Percentiles rank a stretch among this genome's conserved stretches.
Conservation (phyloP, 2,888 invertebrate genomes). For the Dicranocentrus wangi region DNA sequence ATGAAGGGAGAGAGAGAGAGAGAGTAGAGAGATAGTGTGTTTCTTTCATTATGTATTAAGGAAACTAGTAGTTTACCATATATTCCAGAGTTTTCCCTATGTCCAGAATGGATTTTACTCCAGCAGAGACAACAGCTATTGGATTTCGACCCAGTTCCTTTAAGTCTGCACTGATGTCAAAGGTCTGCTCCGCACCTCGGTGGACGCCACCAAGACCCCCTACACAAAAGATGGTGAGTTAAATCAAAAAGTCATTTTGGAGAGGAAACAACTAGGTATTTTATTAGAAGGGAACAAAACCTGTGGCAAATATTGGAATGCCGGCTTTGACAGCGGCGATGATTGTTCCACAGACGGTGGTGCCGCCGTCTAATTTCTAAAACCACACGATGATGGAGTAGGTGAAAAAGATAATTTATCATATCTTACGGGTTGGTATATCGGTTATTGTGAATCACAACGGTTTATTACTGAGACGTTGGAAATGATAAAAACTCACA, state of each 20-base stretch:
- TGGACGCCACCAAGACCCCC: constrained; percentile 94
- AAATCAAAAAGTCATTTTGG: neutral
- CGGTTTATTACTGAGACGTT: too few species aligned
- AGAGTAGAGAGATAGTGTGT: too few species aligned
- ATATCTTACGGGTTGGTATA: too few species aligned
- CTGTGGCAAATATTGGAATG: constrained; percentile 95
- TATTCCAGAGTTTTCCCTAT: constrained; percentile 94
- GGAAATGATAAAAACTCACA: too few species aligned
- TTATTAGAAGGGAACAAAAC: constrained; percentile 75
- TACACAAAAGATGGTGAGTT: constrained; percentile 73
- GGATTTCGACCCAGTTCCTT: constrained; percentile 90
- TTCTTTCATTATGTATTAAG: neutral
- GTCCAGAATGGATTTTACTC: constrained; percentile 97
- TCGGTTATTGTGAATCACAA: too few species aligned
- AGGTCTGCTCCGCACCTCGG: constrained; percentile 86
- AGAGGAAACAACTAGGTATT: neutral
- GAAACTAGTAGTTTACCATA: constrained; percentile 78
- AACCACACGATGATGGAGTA: too few species aligned
- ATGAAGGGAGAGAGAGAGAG: too few species aligned
- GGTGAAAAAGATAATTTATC: too few species aligned
- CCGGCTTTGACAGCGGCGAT: constrained; percentile 86
- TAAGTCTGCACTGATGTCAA: constrained; percentile 96
- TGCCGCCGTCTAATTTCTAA: constrained; percentile 85
- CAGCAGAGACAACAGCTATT: constrained; percentile 94
- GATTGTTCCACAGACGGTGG: constrained; percentile 96